Evolutionary conservation across 1,140 invertebrate species (phyloP), one percentile per base, ranked within the genome.

Genomic region (Listronotus bonariensis): DNA sequence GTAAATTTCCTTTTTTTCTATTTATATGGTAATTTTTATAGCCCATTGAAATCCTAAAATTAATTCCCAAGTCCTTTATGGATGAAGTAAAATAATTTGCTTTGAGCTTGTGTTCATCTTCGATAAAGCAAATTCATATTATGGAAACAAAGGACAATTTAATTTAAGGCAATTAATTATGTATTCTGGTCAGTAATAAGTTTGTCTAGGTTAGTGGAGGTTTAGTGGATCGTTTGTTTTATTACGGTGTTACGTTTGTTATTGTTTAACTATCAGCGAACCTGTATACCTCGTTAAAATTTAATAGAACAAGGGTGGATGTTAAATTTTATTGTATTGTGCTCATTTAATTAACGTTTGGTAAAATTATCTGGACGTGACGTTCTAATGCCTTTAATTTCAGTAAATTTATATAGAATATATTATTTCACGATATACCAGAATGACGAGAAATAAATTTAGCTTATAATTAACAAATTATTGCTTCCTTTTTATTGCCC

Each of bases 101-200:
- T 26, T 5, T 5, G 20, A 26, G 20, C 20, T 26, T 36, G 52
- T 54, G 36, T 54, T 54, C 52, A 41, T 54, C 52, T 51, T 51
- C 38, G 36, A 54, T 41, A 17, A 26, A 26, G 20, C 20, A 26
- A 14, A 17, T 12, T 31, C 9, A 15, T 18, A 54, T 38, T 15
- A 17, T 52, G 40, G 10, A 42, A 36, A 61, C 58, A 61, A 61
- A 61, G 58, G 58, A 9, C 48, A 61, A 61, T 51, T 61, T 42
- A 38, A 52, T 49, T 61, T 41, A 41, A 52, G 26, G 14, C 31
- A 32, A 61, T 61, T 61, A 61, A 61, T 61, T 61, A 61, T 49
- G 48, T 61, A 61, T 61, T 61, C 58, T 61, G 58, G 58, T 61
- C 48, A 61, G 58, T 61, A 61, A 61, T 61, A 61, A 61, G 58